Conservation (phyloP, 2,888 invertebrate species). For the Clusia tigrina region DNA sequence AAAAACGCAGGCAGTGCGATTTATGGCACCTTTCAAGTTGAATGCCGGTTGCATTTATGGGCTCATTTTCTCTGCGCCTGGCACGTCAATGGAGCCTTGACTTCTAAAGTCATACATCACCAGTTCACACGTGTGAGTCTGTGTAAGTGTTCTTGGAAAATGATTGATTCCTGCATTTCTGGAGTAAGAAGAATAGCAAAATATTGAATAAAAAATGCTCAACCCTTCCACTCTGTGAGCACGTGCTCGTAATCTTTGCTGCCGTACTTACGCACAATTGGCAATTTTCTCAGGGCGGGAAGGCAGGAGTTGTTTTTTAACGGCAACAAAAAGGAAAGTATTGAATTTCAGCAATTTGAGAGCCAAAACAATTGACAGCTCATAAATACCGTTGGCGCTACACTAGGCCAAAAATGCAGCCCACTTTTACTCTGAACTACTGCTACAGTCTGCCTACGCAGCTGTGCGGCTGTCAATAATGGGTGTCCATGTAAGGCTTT, state of each 20-base stretch:
- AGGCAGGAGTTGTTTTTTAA: background rate
- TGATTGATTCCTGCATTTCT: background rate
- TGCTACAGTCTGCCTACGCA: conserved; percentile 5
- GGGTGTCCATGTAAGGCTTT: background rate
- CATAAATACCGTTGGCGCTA: conserved; percentile 21
- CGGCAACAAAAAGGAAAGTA: conserved; percentile 10
- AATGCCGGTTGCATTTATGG: background rate
- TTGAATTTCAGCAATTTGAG: conserved; percentile 9
- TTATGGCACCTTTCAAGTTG: background rate
- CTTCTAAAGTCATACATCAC: too few species aligned
- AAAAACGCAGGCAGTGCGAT: background rate
- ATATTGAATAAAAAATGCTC: too few species aligned
- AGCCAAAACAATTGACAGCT: conserved; percentile 25
- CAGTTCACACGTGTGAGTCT: background rate
- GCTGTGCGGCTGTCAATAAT: too few species aligned
- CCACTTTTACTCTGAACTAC: background rate
- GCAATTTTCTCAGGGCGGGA: background rate
- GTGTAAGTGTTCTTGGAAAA: background rate
- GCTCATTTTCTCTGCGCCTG: background rate
- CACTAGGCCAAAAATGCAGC: conserved; percentile 15
- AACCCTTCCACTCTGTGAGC: too few species aligned
- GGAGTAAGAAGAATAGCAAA: background rate
- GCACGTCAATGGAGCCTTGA: background rate
- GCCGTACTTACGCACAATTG: too few species aligned
- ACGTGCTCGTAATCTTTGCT: too few species aligned